These are phyloP conservation scores for Saguinus midas DNA, from an alignment of 2,113 vertebrate species.

Conservation along the genomic window DNA sequence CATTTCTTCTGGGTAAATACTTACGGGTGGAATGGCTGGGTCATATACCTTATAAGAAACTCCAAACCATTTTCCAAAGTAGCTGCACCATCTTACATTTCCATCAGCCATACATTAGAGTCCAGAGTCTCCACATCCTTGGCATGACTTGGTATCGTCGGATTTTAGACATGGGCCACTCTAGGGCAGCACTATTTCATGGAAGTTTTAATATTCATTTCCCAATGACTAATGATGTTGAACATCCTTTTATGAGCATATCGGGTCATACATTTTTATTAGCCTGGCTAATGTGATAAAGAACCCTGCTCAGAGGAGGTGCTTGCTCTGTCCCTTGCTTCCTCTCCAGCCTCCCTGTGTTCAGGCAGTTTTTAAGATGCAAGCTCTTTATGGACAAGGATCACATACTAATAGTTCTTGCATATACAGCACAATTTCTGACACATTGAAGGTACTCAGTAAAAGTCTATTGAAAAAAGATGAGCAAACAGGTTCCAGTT, in stretches of 20 bases:
- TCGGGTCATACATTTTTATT: background rate
- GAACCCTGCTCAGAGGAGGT: background rate
- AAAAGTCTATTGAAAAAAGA: background rate
- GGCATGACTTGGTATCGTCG: background rate
- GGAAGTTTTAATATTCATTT: slow-evolving; percentile 11
- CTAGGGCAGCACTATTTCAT: background rate
- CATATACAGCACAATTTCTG: background rate
- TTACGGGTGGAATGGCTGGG: background rate
- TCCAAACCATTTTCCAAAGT: background rate
- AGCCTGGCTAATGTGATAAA: background rate
- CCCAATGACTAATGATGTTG: background rate
- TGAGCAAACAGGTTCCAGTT: slow-evolving; percentile 21
- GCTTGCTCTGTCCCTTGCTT: background rate
- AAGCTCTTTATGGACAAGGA: background rate
- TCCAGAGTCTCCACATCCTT: background rate
- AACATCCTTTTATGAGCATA: background rate
- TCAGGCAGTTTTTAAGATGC: background rate
- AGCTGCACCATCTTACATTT: background rate
- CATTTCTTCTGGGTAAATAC: background rate
- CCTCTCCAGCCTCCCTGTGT: background rate
- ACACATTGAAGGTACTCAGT: background rate
- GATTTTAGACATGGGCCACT: background rate
- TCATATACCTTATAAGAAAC: background rate
- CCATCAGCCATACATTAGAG: background rate
- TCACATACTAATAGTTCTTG: background rate